phyloP scores from a whole-genome alignment of 2,888 invertebrate species.

The Calephelis perditalis region DNA sequence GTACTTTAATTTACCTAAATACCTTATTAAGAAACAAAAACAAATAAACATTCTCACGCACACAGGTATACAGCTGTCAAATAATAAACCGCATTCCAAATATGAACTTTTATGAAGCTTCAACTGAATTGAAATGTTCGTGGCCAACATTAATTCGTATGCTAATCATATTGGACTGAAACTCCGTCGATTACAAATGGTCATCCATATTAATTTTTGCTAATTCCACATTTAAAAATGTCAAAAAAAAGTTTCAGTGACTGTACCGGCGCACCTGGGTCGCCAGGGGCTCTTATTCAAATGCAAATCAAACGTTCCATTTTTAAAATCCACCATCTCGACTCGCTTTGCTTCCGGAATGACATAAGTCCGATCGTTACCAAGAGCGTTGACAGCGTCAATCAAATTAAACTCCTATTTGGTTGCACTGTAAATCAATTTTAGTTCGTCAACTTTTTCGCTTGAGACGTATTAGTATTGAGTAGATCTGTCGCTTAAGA shows the following conservation, averaged over 20 bases:
- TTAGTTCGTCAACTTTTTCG: conserved; percentile 28
- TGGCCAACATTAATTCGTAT: conserved; percentile 39
- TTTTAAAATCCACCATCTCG: conserved; percentile 78
- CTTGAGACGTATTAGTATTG: conserved; percentile 39
- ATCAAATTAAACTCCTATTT: conserved; percentile 38
- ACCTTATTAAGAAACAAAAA: not conserved
- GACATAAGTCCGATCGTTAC: conserved; percentile 69
- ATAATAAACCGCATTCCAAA: conserved; percentile 16
- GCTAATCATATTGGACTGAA: conserved; percentile 43
- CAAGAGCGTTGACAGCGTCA: conserved; percentile 36
- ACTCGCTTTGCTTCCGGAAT: conserved; percentile 71
- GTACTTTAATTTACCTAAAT: too few relatives aligned
- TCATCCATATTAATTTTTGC: conserved; percentile 56
- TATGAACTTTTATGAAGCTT: conserved; percentile 29
- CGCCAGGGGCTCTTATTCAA: conserved; percentile 77
- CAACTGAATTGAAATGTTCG: conserved; percentile 26
- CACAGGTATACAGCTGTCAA: conserved; percentile 8
- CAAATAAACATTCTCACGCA: conserved; percentile 7
- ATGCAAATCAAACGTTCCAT: conserved; percentile 80
- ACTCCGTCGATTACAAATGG: conserved; percentile 52
- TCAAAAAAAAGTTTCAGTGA: conserved; percentile 55
- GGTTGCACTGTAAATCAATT: conserved; percentile 26
- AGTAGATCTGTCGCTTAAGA: conserved; percentile 62
- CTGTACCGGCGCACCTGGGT: conserved; percentile 73
- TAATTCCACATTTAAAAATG: conserved; percentile 34